Evolutionary conservation across 2,888 invertebrate species (phyloP), one percentile per base, ranked within the genome.

Genomic region (Cryptosula pallasiana): DNA sequence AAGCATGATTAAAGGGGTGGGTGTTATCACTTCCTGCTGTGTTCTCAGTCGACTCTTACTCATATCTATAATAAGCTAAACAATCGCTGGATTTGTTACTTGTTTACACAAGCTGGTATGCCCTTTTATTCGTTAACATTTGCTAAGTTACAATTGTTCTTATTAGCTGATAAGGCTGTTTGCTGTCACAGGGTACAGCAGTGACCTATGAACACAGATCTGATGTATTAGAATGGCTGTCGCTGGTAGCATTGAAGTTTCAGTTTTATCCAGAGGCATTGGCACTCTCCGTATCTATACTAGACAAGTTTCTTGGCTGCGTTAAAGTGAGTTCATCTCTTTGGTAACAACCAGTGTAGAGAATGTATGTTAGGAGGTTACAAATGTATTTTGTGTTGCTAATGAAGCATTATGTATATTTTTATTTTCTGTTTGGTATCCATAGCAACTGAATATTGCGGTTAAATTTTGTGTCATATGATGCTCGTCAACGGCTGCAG

Each of bases 261-360:
- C 75, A 76, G 34, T 81, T 83, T 75, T 75, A 78, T 35, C 80
- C 80, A 34, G 83, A 83, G 75, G 83, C 83, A 32, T 76, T 80
- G 55, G 81, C 79, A 55, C 76, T 83, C 57, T 76, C 79, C 72
- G 77, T 81, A 71, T 75, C 78, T 70, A 75, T 83, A 32, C 76
- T 82, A 71, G 84, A 84, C 76, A 75, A 79, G 72, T 81, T 84
- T 72, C 78, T 83, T 27, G 76, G 75, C 55, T 75, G 76, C 75
- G 81, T 83, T 71, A 84, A 84, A 81, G 84, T 83, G 75, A 74
- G 25, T 57, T 9, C 20, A n/a, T n/a, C n/a, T n/a, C n/a, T n/a
- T n/a, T n/a, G n/a, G n/a, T n/a, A n/a, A n/a, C n/a, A n/a, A n/a
- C n/a, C n/a, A n/a, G n/a, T n/a, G n/a, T n/a, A n/a, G n/a, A n/a